Percentiles rank a stretch among this genome's conserved stretches.
Evolutionary conservation across 2,888 invertebrate species (phyloP).

Genomic region (Hypselothyrea guttata): DNA sequence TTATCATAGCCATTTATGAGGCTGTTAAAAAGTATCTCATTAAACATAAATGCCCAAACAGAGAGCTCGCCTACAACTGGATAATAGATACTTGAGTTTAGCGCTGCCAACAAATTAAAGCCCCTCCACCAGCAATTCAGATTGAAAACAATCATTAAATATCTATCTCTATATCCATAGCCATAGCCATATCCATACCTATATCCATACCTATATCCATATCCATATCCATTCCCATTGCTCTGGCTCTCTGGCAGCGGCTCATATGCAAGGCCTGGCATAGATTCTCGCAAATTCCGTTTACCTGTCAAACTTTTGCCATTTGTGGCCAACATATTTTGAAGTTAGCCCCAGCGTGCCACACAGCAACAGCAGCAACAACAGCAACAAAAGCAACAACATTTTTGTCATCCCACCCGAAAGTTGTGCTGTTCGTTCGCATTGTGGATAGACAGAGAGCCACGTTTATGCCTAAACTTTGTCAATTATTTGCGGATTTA

Average conservation of each 20-base stretch:
- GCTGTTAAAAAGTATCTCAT: slow-evolving; percentile 79
- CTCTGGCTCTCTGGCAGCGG: not conserved
- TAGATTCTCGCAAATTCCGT: slow-evolving; percentile 70
- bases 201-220: not conserved
- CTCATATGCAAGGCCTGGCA: slow-evolving; percentile 6
- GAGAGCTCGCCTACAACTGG: slow-evolving; percentile 50
- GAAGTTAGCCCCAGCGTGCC: slow-evolving; percentile 63
- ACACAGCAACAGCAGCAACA: slow-evolving; percentile 22
- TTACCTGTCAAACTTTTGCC: slow-evolving; percentile 78
- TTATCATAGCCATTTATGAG: slow-evolving; percentile 78
- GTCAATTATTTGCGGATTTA: slow-evolving; percentile 77
- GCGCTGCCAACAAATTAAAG: slow-evolving; percentile 40
- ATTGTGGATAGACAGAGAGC: slow-evolving; percentile 53
- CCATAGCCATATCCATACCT: not conserved
- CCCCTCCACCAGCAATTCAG: slow-evolving; percentile 23
- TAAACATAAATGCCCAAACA: slow-evolving; percentile 75
- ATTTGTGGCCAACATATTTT: slow-evolving; percentile 78
- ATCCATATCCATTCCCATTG: slow-evolving; percentile 13
- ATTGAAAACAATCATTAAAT: slow-evolving; percentile 11
- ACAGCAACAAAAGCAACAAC: slow-evolving; percentile 17
- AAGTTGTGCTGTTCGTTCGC: slow-evolving; percentile 4
- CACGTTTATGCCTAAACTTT: slow-evolving; percentile 77
- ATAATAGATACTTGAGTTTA: slow-evolving; percentile 55
- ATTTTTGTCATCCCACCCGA: slow-evolving; percentile 33
- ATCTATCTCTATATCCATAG: not conserved